Conservation (phyloP, 2,888 invertebrate genomes). For the Heliconius ethilla region DNA sequence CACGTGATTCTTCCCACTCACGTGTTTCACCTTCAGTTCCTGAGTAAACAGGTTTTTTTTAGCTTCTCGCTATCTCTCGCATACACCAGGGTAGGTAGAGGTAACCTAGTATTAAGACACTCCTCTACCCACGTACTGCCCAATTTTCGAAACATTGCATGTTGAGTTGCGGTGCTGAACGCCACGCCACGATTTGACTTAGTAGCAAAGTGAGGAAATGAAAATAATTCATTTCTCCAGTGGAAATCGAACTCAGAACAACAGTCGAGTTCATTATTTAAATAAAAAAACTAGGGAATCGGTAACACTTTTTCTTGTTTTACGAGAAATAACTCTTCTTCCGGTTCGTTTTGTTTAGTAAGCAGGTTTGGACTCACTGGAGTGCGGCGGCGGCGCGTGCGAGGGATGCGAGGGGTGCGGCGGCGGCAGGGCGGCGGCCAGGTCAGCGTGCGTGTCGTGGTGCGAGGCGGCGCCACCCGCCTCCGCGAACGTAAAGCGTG, state of each 20-base stretch:
- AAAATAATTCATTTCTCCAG: no score
- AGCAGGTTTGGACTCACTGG: background rate
- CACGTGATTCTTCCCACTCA: constrained; percentile 74
- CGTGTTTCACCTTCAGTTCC: constrained; percentile 66
- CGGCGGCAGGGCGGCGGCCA: constrained; percentile 78
- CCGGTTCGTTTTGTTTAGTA: no score
- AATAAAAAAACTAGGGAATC: no score
- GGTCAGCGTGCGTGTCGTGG: constrained; percentile 89
- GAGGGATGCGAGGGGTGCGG: constrained; percentile 45
- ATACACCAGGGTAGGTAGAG: background rate
- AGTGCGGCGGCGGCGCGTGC: constrained; percentile 57
- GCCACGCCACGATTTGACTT: background rate
- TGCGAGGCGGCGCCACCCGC: constrained; percentile 84
- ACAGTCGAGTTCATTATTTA: no score
- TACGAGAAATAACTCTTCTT: no score
- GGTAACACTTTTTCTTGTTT: no score
- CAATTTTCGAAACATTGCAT: background rate
- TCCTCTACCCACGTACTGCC: background rate
- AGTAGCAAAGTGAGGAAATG: background rate
- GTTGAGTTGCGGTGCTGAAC: background rate
- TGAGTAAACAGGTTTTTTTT: constrained; percentile 40
- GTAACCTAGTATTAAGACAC: background rate
- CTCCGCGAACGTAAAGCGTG: constrained; percentile 84
- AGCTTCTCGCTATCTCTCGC: background rate
- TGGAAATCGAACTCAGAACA: no score